Conservation (phyloP, 2,888 invertebrate species). For the Drosophila hamatofila region DNA sequence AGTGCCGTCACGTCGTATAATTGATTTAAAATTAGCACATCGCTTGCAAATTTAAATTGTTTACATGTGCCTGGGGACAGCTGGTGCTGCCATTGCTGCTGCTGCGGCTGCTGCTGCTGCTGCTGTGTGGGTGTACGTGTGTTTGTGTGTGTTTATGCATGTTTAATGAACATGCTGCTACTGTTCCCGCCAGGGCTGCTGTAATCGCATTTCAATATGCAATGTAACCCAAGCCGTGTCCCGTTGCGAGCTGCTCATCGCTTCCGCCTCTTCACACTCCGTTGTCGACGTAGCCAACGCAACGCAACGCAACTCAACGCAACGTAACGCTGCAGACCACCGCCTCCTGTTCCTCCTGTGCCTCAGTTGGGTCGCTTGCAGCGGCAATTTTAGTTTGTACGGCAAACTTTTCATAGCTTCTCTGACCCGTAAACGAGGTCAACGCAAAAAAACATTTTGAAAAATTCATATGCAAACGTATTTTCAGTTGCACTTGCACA, state of each 20-base stretch:
- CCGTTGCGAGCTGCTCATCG: conserved; percentile 44
- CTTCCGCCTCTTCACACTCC: not conserved
- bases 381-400: conserved; percentile 76
- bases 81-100: conserved; percentile 29
- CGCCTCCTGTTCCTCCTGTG: conserved; percentile 15
- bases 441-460: conserved; percentile 76
- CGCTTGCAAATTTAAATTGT: conserved; percentile 77
- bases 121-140: conserved; percentile 36
- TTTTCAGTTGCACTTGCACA: conserved; percentile 70
- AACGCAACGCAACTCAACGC: conserved; percentile 2
- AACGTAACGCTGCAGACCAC: not conserved
- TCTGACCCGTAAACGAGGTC: conserved; percentile 78
- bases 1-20: conserved; percentile 73
- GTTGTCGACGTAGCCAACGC: conserved; percentile 1
- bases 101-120: conserved; percentile 5
- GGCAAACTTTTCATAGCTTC: conserved; percentile 74
- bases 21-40: conserved; percentile 79
- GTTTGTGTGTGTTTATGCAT: conserved; percentile 69
- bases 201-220: conserved; percentile 79
- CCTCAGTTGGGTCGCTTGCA: conserved; percentile 33
- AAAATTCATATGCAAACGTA: conserved; percentile 79
- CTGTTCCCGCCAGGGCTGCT: conserved; percentile 60
- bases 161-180: conserved; percentile 73
- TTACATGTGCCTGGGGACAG: conserved; percentile 77
- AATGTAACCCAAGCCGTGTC: conserved; percentile 54